A percentile compares a stretch with the other conserved stretches of the same genome.
Evolutionary conservation across 2,113 vertebrate species (phyloP).

Genomic region (Pangasianodon gigas): DNA sequence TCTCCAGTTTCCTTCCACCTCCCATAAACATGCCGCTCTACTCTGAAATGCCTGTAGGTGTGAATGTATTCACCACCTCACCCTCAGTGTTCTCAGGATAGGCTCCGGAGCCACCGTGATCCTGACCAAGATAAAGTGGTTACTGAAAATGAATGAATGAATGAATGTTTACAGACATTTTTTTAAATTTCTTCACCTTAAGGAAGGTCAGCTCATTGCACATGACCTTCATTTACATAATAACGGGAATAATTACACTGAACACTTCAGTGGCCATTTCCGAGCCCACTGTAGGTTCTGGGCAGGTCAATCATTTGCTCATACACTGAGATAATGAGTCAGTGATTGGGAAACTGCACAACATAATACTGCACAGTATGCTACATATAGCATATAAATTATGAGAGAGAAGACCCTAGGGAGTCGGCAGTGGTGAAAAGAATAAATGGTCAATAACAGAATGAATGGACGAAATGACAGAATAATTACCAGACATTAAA

Average conservation of each 20-base stretch:
- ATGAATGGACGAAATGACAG: background rate
- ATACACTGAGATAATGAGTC: slow-evolving; percentile 43
- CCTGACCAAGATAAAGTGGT: background rate
- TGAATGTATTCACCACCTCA: background rate
- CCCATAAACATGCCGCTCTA: too few relatives aligned
- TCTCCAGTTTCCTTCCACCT: too few relatives aligned
- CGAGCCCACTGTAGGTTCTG: slow-evolving; percentile 15
- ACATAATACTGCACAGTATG: slow-evolving; percentile 25
- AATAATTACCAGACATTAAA: background rate
- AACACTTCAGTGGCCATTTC: slow-evolving; percentile 27
- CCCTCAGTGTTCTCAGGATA: background rate
- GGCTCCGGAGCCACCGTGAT: background rate
- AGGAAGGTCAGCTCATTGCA: slow-evolving; percentile 18
- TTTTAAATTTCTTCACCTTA: background rate
- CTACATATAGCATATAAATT: slow-evolving; percentile 37
- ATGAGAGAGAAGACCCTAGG: background rate
- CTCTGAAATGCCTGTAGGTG: too few relatives aligned
- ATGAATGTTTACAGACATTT: background rate
- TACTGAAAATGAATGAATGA: background rate
- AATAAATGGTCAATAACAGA: background rate
- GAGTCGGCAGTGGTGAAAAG: background rate
- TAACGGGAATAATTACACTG: slow-evolving; percentile 36
- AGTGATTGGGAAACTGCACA: slow-evolving; percentile 19
- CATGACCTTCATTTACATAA: slow-evolving; percentile 35
- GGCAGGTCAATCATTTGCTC: slow-evolving; percentile 38